A percentile compares a stretch with the other conserved stretches of the same genome.
Conservation (phyloP, 2,888 invertebrate genomes). For the Caradrina kadenii region DNA sequence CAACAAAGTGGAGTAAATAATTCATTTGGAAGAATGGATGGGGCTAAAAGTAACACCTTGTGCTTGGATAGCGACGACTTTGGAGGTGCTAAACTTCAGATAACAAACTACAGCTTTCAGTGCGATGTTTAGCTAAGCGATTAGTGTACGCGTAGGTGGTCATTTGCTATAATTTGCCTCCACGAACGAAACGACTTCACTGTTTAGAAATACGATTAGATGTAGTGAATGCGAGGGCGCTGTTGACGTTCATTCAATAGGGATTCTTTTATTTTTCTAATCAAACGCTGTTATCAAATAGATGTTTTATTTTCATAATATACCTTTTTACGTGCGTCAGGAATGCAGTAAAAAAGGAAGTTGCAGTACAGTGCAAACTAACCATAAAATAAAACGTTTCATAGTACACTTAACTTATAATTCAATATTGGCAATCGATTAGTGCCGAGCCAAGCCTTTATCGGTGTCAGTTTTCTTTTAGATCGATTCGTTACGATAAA, state of each 20-base stretch:
- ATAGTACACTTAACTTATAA: conserved; percentile 73
- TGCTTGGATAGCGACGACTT: conserved; percentile 65
- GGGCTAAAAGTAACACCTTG: conserved; percentile 67
- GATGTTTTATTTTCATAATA: conserved; percentile 37
- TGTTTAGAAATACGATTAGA: conserved; percentile 63
- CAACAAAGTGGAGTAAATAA: conserved; percentile 54
- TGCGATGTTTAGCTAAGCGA: conserved; percentile 74
- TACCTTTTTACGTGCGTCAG: conserved; percentile 34
- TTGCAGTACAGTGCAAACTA: conserved; percentile 61
- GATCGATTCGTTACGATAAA: conserved; percentile 77
- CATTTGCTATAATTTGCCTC: conserved; percentile 71
- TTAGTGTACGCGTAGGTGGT: conserved; percentile 74
- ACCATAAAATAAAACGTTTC: conserved; percentile 70
- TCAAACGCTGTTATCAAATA: conserved; percentile 30
- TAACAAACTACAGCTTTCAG: conserved; percentile 73
- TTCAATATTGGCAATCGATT: conserved; percentile 80
- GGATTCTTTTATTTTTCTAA: conserved; percentile 13
- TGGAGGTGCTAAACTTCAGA: conserved; percentile 70
- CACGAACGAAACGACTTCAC: conserved; percentile 52
- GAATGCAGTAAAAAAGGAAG: conserved; percentile 53
- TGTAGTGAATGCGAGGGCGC: conserved; percentile 50
- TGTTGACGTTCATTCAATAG: conserved; percentile 39
- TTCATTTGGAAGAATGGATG: conserved; percentile 54
- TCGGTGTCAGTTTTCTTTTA: conserved; percentile 74
- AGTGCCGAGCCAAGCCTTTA: conserved; percentile 68